Evolutionary conservation across 2,797 vertebrate genomes (phyloP).

Genomic region (Leucoraja ocellata): DNA sequence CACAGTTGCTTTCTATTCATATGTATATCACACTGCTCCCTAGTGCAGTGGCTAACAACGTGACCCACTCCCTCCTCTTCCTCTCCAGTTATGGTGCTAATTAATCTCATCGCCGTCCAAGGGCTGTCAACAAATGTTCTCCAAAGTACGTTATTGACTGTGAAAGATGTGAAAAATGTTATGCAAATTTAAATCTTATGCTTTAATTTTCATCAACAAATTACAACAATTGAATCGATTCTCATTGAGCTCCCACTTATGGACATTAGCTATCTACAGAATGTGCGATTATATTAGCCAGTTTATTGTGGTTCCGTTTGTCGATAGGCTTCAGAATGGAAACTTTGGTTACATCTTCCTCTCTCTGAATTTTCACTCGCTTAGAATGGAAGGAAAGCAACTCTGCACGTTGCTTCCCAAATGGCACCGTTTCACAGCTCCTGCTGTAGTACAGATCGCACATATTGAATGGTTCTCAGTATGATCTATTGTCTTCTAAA

Average conservation of each 20-base stretch:
- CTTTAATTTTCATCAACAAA: neutral
- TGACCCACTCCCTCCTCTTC: neutral
- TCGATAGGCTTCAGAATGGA: neutral
- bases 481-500: neutral
- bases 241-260: neutral
- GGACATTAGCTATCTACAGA: neutral
- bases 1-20: neutral
- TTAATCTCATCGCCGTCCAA: neutral
- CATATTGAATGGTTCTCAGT: neutral
- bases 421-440: neutral
- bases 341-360: neutral
- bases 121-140: neutral
- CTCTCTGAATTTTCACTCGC: neutral
- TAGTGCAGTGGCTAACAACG: neutral
- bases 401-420: neutral
- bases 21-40: neutral
- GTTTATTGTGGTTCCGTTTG: neutral
- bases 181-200: neutral
- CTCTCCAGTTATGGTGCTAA: neutral
- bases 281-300: neutral
- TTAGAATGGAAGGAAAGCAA: neutral
- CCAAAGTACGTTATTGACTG: neutral
- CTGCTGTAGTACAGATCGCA: neutral
- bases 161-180: neutral
- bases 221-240: neutral